These are phyloP conservation scores for Lycaon pictus DNA, from an alignment of 2,113 vertebrate genomes.

Conservation along the genomic window DNA sequence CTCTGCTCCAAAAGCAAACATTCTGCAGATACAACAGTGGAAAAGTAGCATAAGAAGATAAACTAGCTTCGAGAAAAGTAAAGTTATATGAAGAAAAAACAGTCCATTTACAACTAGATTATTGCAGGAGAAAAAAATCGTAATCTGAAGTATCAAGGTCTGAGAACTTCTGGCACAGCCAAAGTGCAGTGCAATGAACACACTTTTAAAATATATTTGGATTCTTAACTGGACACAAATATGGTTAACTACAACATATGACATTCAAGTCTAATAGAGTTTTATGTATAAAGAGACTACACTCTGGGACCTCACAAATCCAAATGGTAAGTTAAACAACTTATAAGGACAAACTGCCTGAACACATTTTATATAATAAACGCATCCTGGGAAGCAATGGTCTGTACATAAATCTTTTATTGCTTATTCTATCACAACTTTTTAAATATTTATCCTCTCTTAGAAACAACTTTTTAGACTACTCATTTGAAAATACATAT, in stretches of 20 bases:
- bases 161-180: not conserved
- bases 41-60: constrained; percentile 46
- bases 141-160: not conserved
- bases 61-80: constrained; percentile 9
- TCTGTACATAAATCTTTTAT: constrained; percentile 24
- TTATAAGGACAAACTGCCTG: constrained; percentile 29
- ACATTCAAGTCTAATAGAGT: constrained; percentile 36
- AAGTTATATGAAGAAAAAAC: not conserved
- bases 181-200: constrained; percentile 41
- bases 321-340: constrained; percentile 39
- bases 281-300: not conserved
- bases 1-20: constrained; percentile 55
- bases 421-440: constrained; percentile 33
- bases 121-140: not conserved
- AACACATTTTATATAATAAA: constrained; percentile 8
- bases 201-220: not conserved
- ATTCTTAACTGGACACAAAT: constrained; percentile 18
- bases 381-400: not conserved
- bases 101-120: not conserved
- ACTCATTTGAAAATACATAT: not conserved
- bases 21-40: not conserved
- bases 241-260: not conserved
- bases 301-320: not conserved
- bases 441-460: constrained; percentile 34
- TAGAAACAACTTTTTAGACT: not conserved